These are phyloP conservation scores for Nothocercus nigrocapillus DNA, from an alignment of 2,113 vertebrate species.

Conservation along the genomic window DNA sequence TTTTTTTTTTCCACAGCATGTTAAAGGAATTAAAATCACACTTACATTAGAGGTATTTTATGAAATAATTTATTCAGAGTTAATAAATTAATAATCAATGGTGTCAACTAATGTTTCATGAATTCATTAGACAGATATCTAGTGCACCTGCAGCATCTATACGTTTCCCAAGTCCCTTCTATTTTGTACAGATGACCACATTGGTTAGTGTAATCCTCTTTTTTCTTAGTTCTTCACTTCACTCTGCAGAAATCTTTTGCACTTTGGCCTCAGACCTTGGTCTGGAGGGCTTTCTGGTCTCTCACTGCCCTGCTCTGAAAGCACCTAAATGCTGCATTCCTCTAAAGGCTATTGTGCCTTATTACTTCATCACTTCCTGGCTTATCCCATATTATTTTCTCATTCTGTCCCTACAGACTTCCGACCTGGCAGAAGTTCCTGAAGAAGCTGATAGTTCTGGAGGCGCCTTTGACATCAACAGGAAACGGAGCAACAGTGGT, in stretches of 20 bases:
- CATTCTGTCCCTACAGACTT: constrained; percentile 79
- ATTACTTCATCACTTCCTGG: background rate
- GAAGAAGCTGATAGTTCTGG: constrained; percentile 85
- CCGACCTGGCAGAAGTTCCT: constrained; percentile 90
- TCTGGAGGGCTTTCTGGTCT: background rate
- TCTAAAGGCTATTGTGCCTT: background rate
- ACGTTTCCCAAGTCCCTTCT: background rate
- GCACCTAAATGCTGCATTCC: background rate
- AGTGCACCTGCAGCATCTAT: background rate
- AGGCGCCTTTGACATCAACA: constrained; percentile 78
- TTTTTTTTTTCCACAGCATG: background rate
- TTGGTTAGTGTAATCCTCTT: background rate
- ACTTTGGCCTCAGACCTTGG: background rate
- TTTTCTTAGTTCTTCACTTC: background rate
- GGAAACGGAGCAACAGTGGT: constrained; percentile 93
- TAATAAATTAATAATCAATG: background rate
- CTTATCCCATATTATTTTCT: background rate
- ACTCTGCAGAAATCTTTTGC: background rate
- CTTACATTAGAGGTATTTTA: background rate
- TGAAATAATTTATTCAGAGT: background rate
- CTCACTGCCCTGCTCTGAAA: background rate
- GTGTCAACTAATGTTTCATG: background rate
- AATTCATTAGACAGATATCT: background rate
- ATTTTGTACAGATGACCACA: background rate
- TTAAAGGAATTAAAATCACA: background rate